A percentile compares a stretch with the other conserved stretches of the same genome.
Conservation (phyloP, 2,888 invertebrate species). For the Drosophila putrida region DNA sequence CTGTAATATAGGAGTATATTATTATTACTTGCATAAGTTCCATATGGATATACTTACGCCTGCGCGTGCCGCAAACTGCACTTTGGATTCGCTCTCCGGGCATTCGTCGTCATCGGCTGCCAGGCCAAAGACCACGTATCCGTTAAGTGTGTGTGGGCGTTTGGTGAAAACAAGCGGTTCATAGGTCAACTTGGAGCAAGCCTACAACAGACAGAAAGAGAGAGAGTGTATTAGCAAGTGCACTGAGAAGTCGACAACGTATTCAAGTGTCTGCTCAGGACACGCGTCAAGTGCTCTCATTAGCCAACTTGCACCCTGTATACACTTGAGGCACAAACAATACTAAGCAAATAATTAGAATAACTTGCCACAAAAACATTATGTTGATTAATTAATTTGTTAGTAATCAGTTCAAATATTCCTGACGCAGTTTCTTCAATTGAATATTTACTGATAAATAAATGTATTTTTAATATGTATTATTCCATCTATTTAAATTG, state of each 20-base stretch:
- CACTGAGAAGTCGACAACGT: constrained; percentile 32
- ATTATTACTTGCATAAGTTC: not conserved
- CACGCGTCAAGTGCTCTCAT: constrained; percentile 55
- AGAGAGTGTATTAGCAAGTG: constrained; percentile 10
- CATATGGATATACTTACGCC: constrained; percentile 76
- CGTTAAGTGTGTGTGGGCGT: constrained; percentile 83
- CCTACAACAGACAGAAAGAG: constrained; percentile 59
- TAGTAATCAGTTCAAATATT: not conserved
- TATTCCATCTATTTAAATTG: too few relatives aligned
- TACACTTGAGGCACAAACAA: constrained; percentile 21
- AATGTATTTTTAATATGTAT: too few relatives aligned
- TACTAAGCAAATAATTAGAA: constrained; percentile 16
- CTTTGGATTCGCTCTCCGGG: constrained; percentile 79
- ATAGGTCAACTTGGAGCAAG: constrained; percentile 83
- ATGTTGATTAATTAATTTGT: not conserved
- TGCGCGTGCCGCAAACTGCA: constrained; percentile 81
- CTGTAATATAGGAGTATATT: constrained; percentile 46
- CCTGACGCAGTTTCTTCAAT: too few relatives aligned
- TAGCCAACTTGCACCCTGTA: constrained; percentile 34
- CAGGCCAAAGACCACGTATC: constrained; percentile 82
- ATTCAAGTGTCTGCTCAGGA: constrained; percentile 34
- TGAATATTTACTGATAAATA: too few relatives aligned
- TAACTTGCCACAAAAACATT: not conserved
- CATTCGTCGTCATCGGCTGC: constrained; percentile 74
- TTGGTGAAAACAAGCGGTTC: constrained; percentile 84